These are phyloP conservation scores for Leucophora obtusa DNA, from an alignment of 2,888 invertebrate genomes.

Conservation along the genomic window DNA sequence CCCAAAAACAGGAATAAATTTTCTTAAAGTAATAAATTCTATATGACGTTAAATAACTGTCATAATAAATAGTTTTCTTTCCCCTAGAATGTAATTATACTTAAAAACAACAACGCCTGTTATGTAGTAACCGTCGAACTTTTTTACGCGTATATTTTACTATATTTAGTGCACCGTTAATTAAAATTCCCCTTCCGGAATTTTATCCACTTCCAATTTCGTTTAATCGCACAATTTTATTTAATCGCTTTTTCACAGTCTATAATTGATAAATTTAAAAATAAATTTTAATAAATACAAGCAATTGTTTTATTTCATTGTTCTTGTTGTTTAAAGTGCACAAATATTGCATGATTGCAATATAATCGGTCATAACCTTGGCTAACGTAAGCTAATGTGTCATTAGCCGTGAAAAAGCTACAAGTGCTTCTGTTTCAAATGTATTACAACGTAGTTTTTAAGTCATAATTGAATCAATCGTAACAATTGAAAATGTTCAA, in stretches of 20 bases:
- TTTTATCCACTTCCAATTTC: too few relatives aligned
- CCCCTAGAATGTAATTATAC: too few relatives aligned
- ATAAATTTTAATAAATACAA: neutral
- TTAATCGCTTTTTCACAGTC: neutral
- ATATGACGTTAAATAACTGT: too few relatives aligned
- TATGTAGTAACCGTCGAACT: too few relatives aligned
- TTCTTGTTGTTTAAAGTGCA: neutral
- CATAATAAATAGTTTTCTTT: too few relatives aligned
- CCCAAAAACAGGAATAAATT: too few relatives aligned
- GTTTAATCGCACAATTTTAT: too few relatives aligned
- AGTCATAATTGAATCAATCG: conserved; percentile 30
- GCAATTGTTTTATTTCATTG: neutral
- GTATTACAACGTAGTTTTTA: conserved; percentile 27
- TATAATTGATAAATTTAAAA: neutral
- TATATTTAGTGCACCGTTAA: too few relatives aligned
- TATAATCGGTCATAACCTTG: conserved; percentile 25
- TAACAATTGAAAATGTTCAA: neutral
- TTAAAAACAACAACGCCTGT: too few relatives aligned
- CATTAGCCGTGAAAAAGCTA: conserved; percentile 32
- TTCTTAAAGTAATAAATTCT: too few relatives aligned
- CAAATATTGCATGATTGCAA: neutral
- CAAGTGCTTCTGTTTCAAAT: conserved; percentile 42
- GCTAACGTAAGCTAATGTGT: neutral
- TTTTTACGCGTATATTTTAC: too few relatives aligned
- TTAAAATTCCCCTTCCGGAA: too few relatives aligned